phyloP scores from a whole-genome alignment of 2,797 vertebrate genomes.

The Euthynnus affinis region DNA sequence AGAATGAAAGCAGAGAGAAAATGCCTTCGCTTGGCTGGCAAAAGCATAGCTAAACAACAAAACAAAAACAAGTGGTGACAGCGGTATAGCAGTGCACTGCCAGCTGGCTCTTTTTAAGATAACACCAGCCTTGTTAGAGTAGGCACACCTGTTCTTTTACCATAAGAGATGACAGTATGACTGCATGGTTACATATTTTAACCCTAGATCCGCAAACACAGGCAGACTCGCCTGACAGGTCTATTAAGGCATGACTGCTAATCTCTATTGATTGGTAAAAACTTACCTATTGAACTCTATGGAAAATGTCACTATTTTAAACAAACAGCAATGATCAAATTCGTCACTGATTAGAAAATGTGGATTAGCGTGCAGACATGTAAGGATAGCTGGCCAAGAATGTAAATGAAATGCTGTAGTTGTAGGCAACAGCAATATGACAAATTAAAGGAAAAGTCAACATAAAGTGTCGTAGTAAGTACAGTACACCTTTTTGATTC shows the following conservation, averaged over 20 bases:
- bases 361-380: background rate
- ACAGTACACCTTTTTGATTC: no score
- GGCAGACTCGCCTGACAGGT: conserved; percentile 1
- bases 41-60: conserved; percentile 18
- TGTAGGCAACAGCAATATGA: background rate
- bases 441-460: no score
- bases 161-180: conserved; percentile 9
- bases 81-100: conserved; percentile 11
- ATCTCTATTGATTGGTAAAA: background rate
- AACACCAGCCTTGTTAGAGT: conserved; percentile 16
- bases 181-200: conserved; percentile 30
- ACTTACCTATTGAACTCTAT: background rate
- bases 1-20: conserved; percentile 42
- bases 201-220: conserved; percentile 27
- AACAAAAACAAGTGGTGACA: conserved; percentile 43
- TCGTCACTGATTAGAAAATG: background rate
- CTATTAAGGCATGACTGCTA: background rate
- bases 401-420: background rate
- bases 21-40: conserved; percentile 21
- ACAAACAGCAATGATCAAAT: background rate
- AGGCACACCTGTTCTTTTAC: conserved; percentile 33
- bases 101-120: conserved; percentile 43
- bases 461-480: no score
- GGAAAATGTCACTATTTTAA: background rate
- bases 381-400: background rate